Percentiles rank a stretch among this genome's conserved stretches.
These are phyloP conservation scores for Pristiophorus japonicus DNA, from an alignment of 2,113 vertebrate genomes.

Conservation along the genomic window DNA sequence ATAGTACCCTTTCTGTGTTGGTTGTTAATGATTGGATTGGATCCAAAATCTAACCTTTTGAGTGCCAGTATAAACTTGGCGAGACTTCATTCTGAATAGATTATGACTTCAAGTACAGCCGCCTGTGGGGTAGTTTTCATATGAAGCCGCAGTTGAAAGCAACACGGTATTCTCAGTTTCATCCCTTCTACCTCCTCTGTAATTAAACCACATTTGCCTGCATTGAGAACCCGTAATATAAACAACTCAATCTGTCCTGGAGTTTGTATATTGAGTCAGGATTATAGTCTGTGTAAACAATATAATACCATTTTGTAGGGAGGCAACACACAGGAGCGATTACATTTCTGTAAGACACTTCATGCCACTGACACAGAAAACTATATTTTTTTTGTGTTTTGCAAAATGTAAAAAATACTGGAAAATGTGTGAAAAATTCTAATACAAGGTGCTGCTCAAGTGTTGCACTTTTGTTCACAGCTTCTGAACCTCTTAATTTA, in stretches of 20 bases:
- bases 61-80: not conserved
- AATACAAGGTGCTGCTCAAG: not conserved
- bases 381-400: not conserved
- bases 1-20: not conserved
- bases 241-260: not conserved
- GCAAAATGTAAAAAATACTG: not conserved
- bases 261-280: not conserved
- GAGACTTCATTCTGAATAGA: not conserved
- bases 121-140: not conserved
- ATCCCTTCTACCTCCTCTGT: not conserved
- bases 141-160: not conserved
- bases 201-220: not conserved
- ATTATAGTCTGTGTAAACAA: not conserved
- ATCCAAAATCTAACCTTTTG: not conserved
- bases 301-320: not conserved
- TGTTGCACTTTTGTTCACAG: not conserved
- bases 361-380: not conserved
- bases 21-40: not conserved
- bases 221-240: not conserved
- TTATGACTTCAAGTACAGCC: not conserved
- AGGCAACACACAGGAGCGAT: not conserved
- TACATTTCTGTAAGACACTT: not conserved
- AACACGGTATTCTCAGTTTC: not conserved
- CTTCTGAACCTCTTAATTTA: not conserved
- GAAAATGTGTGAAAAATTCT: not conserved